Conservation (phyloP, 2,888 invertebrate species). For the Pyralis farinalis region DNA sequence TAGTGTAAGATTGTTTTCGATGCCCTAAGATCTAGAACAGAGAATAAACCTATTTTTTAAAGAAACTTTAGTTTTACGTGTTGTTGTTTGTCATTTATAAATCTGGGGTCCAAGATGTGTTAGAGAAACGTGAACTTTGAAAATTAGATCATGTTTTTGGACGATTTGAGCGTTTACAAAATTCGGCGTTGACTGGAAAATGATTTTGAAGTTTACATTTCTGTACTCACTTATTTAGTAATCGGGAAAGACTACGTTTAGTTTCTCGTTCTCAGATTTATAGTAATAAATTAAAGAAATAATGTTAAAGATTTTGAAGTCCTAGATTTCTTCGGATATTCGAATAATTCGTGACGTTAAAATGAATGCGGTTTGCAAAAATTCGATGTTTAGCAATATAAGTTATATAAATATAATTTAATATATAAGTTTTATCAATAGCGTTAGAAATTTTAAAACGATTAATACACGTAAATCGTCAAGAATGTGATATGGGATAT, state of each 20-base stretch:
- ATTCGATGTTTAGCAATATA: conserved; percentile 8
- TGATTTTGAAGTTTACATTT: conserved; percentile 17
- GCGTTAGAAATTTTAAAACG: conserved; percentile 15
- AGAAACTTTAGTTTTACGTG: conserved; percentile 63
- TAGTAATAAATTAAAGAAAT: not conserved
- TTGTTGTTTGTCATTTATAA: conserved; percentile 56
- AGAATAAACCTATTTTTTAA: conserved; percentile 60
- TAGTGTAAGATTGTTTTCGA: conserved; percentile 60
- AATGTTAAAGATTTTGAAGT: conserved; percentile 2
- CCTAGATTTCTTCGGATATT: conserved; percentile 2
- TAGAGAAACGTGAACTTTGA: conserved; percentile 44
- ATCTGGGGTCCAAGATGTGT: conserved; percentile 71
- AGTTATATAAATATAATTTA: conserved; percentile 11
- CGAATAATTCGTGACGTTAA: not conserved
- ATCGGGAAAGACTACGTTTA: conserved; percentile 1
- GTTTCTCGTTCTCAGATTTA: conserved; percentile 6
- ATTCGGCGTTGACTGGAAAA: conserved; percentile 1
- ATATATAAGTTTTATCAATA: conserved; percentile 21
- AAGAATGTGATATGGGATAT: conserved; percentile 51
- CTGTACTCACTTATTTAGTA: conserved; percentile 6
- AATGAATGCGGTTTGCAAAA: not conserved
- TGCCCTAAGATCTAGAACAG: conserved; percentile 54
- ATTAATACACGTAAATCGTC: conserved; percentile 32
- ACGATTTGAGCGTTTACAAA: conserved; percentile 1
- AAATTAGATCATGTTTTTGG: conserved; percentile 19